phyloP scores from a whole-genome alignment of 2,888 invertebrate species.

The Amphiduros pacificus region DNA sequence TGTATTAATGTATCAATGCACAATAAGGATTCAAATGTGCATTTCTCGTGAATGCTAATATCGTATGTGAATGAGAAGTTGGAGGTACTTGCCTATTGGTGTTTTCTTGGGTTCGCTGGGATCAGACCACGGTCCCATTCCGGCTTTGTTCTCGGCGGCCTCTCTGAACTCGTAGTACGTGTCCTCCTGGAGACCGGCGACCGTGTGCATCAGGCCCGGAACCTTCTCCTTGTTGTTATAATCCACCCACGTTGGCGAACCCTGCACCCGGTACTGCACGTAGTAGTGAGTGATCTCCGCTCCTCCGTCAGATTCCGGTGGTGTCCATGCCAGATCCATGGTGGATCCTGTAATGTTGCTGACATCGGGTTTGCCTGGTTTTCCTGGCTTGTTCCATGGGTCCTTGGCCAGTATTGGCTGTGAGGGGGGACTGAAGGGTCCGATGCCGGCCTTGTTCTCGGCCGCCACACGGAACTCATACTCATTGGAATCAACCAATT shows the following conservation, averaged over 20 bases:
- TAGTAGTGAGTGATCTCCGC: conserved; percentile 52
- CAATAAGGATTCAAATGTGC: too few species aligned
- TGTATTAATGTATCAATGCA: too few species aligned
- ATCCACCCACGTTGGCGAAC: conserved; percentile 31
- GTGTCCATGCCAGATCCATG: conserved; percentile 69
- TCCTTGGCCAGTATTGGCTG: conserved; percentile 34
- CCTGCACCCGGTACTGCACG: conserved; percentile 45
- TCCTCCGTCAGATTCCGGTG: conserved; percentile 56
- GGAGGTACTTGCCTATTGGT: conserved; percentile 20
- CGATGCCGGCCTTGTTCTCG: conserved; percentile 68
- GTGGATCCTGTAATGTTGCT: conserved; percentile 68
- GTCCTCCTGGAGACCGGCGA: conserved; percentile 25
- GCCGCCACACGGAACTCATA: conserved; percentile 63
- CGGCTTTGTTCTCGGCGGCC: conserved; percentile 83
- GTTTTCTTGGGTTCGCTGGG: conserved; percentile 34
- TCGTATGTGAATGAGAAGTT: too few species aligned
- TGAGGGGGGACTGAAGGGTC: conserved; percentile 31
- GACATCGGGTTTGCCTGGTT: conserved; percentile 27
- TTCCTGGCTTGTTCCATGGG: conserved; percentile 36
- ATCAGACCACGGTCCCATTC: conserved; percentile 72
- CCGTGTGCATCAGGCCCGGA: conserved; percentile 17
- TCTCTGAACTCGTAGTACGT: conserved; percentile 79
- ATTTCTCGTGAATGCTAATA: too few species aligned
- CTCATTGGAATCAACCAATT: conserved; percentile 59
- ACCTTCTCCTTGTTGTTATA: conserved; percentile 2